Evolutionary conservation across 2,888 invertebrate species (phyloP).

Genomic region (Chrysolina americana): DNA sequence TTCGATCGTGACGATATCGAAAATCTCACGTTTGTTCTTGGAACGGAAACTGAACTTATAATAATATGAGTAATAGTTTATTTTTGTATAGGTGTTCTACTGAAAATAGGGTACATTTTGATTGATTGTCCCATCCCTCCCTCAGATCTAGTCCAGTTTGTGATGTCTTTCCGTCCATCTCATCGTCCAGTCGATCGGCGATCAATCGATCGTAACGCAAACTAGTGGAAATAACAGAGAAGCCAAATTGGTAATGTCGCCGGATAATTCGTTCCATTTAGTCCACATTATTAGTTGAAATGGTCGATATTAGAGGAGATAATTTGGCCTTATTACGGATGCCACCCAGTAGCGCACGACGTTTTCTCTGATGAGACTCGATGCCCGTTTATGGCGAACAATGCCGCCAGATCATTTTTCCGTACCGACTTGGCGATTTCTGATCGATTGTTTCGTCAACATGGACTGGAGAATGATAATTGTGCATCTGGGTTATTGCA

Average conservation of each 20-base stretch:
- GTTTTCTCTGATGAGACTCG: slow-evolving; percentile 55
- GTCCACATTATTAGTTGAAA: slow-evolving; percentile 61
- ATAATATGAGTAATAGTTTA: no score
- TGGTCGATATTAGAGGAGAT: slow-evolving; percentile 62
- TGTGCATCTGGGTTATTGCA: not conserved
- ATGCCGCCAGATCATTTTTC: slow-evolving; percentile 37
- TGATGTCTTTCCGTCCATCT: slow-evolving; percentile 28
- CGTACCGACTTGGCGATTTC: slow-evolving; percentile 26
- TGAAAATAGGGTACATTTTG: no score
- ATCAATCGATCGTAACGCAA: slow-evolving; percentile 50
- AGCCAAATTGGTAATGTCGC: slow-evolving; percentile 60
- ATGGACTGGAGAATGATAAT: slow-evolving; percentile 5
- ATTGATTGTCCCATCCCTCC: not conserved
- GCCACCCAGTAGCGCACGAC: slow-evolving; percentile 67
- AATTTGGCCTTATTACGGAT: slow-evolving; percentile 63
- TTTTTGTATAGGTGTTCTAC: no score
- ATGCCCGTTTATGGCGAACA: slow-evolving; percentile 53
- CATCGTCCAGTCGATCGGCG: slow-evolving; percentile 32
- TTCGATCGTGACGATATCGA: no score
- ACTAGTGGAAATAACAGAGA: slow-evolving; percentile 57
- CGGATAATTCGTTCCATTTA: slow-evolving; percentile 62
- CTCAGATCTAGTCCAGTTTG: slow-evolving; percentile 32
- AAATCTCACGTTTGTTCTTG: no score
- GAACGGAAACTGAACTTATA: no score
- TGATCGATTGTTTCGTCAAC: slow-evolving; percentile 20